phyloP scores from a whole-genome alignment of 2,797 vertebrate species.

The Acridotheres tristis region DNA sequence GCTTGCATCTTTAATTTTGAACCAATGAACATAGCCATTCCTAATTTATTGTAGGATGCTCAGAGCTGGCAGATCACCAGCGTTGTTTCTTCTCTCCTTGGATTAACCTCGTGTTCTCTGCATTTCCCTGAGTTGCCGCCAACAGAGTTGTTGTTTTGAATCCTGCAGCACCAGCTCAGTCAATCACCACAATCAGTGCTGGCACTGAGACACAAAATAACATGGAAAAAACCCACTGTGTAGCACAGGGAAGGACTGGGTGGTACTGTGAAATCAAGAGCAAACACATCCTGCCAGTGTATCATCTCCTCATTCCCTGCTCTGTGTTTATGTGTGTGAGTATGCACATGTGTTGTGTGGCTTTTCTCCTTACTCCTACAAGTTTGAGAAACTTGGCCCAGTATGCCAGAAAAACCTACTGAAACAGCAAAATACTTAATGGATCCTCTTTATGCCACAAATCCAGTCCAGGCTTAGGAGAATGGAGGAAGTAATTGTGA shows the following conservation, averaged over 20 bases:
- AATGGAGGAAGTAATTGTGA: neutral
- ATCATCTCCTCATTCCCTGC: neutral
- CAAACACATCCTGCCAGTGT: neutral
- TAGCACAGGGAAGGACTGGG: neutral
- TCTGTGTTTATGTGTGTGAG: neutral
- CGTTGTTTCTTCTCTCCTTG: neutral
- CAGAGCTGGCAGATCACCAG: conserved; percentile 34
- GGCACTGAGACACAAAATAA: neutral
- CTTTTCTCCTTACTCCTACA: neutral
- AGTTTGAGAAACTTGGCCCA: neutral
- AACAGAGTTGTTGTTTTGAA: conserved; percentile 19
- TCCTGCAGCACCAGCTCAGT: conserved; percentile 36
- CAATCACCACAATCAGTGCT: conserved; percentile 21
- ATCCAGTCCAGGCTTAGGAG: neutral
- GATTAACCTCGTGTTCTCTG: neutral
- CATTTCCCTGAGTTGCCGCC: neutral
- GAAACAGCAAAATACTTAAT: neutral
- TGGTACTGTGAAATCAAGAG: conserved; percentile 21
- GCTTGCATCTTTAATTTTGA: neutral
- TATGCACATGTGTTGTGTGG: neutral
- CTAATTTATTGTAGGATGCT: conserved; percentile 17
- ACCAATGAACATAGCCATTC: conserved; percentile 24
- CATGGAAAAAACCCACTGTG: neutral
- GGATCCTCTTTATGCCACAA: neutral
- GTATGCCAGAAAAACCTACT: neutral